Conservation (phyloP, 2,113 vertebrate species). For the Pedionomus torquatus region DNA sequence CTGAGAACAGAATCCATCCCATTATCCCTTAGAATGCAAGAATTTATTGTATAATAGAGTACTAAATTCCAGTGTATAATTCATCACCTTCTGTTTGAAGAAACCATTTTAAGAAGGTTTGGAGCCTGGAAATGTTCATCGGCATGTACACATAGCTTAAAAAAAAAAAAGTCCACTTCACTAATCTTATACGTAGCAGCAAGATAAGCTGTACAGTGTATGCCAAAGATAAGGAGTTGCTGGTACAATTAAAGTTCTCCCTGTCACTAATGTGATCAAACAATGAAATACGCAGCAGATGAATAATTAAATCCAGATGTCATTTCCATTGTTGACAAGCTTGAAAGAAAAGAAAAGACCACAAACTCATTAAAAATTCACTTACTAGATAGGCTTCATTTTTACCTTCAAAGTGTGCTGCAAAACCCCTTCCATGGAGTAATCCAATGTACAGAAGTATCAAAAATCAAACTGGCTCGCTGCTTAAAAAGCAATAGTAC, state of each 20-base stretch:
- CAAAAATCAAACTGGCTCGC: conserved; percentile 8
- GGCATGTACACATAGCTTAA: neutral
- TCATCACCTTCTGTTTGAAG: neutral
- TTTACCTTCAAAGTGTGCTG: neutral
- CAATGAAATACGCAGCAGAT: conserved; percentile 33
- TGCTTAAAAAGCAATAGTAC: neutral
- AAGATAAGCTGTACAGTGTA: neutral
- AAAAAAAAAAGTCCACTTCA: neutral
- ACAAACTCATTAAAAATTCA: neutral
- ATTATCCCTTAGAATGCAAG: neutral
- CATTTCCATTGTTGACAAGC: conserved; percentile 6
- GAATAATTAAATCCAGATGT: conserved; percentile 66
- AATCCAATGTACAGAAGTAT: neutral
- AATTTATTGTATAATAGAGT: neutral
- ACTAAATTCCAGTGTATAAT: neutral
- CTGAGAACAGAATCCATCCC: neutral
- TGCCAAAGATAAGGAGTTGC: neutral
- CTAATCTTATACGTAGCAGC: neutral
- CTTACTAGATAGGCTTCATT: neutral
- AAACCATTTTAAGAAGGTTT: neutral
- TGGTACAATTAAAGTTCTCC: conserved; percentile 35
- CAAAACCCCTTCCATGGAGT: neutral
- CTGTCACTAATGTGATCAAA: conserved; percentile 35
- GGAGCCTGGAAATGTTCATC: neutral
- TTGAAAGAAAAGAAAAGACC: neutral